Base-by-base conservation (phyloP, 2,113 vertebrate genomes). In the Motacilla tschutschensis region DNA sequence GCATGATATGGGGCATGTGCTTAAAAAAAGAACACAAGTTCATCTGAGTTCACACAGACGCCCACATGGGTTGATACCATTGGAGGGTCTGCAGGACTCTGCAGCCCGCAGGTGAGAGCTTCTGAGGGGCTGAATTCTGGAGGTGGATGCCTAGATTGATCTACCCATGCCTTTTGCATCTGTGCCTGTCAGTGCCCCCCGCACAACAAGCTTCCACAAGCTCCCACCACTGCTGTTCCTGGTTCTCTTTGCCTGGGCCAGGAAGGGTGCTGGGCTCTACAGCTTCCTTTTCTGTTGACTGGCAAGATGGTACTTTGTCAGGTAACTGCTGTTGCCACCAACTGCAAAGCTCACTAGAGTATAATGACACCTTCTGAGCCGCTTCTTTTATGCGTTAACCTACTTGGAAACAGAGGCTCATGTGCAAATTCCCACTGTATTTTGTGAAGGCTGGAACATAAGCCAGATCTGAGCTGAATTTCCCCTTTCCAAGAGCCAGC, bases 361-460 rank as follows among this genome's bases (percentile, higher is more conserved):
- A 87, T 90, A 54, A 92, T 90, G 79, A 93, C 93, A 95, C 87
- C 92, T 90, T 91, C 93, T 91, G 90, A 94, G 90, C 64, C 0
- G 28, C 87, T 94, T 79, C 88, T 90, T 93, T 85, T 87, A 92
- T 91, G 88, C 72, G 86, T 91, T 94, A 93, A 90, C 94, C 93
- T 93, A 94, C 94, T 94, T 93, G 93, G 93, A 95, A 94, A 74
- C 86, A 91, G 75, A 92, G 92, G 87, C 92, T 95, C 82, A 95
- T 91, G 93, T 94, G 90, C 88, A 93, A 93, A 95, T 91, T 93
- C 82, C 85, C 82, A 53, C 84, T 94, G 76, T 91, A 75, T 93
- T 93, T 93, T 87, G 69, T 88, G 72, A 91, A 94, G 87, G 33
- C 67, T 78, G 92, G 79, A 91, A 92, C 58, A 35, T 28, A 85